Conservation (phyloP, 2,113 vertebrate species). For the Hippocampus zosterae region DNA sequence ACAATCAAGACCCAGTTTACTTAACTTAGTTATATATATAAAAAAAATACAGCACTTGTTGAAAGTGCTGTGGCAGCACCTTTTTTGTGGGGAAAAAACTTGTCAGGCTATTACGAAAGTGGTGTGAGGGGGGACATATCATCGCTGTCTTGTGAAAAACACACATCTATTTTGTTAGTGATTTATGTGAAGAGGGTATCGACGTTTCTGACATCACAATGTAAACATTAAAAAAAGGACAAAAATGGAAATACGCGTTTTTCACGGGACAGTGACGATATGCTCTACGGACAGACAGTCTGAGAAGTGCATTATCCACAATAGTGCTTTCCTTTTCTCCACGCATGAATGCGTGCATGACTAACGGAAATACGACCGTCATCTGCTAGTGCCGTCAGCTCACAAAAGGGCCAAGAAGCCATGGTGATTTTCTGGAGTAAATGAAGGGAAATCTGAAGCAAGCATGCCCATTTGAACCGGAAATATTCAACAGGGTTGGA, state of each 20-base stretch:
- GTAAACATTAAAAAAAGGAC: no score
- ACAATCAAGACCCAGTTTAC: constrained; percentile 34
- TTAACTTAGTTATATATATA: not conserved
- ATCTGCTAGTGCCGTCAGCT: constrained; percentile 32
- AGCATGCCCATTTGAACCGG: constrained; percentile 66
- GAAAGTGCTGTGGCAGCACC: constrained; percentile 22
- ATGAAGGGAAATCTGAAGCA: constrained; percentile 31
- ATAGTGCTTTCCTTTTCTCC: constrained; percentile 16
- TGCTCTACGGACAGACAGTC: not conserved
- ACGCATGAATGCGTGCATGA: constrained; percentile 18
- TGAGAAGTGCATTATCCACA: constrained; percentile 23
- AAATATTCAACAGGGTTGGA: constrained; percentile 56
- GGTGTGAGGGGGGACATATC: constrained; percentile 9
- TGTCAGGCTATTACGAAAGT: constrained; percentile 8
- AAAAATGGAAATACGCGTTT: no score
- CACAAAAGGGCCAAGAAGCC: constrained; percentile 30
- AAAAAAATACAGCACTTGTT: not conserved
- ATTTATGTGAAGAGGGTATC: no score
- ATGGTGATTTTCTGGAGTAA: constrained; percentile 36
- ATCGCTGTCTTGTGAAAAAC: no score
- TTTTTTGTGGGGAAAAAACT: constrained; percentile 5
- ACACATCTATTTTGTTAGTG: no score
- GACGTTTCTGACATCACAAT: no score
- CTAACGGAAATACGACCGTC: constrained; percentile 30
- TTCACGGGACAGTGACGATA: not conserved